Percentiles rank a stretch among this genome's conserved stretches.
These are phyloP conservation scores for Ptyas mucosa DNA, from an alignment of 2,113 vertebrate genomes.

Conservation along the genomic window DNA sequence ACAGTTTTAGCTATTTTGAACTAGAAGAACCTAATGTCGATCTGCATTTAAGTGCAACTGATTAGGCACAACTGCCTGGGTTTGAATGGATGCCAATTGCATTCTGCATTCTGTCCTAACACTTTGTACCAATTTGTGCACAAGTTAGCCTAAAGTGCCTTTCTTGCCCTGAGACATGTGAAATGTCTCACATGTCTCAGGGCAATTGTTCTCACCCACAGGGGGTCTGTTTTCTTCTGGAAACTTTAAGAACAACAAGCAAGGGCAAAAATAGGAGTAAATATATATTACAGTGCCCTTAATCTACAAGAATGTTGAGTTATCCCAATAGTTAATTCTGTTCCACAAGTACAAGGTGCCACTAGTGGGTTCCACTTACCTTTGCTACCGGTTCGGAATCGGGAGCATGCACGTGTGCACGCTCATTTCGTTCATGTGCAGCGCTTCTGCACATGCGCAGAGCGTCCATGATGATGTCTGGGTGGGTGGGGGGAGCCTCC, in stretches of 20 bases:
- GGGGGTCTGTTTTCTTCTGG: background rate
- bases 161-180: background rate
- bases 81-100: background rate
- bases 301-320: background rate
- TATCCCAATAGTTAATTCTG: background rate
- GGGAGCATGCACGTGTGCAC: too few relatives aligned
- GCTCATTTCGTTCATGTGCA: too few relatives aligned
- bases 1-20: background rate
- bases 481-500: too few relatives aligned
- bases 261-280: background rate
- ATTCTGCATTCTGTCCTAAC: background rate
- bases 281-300: background rate
- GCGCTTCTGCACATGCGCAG: too few relatives aligned
- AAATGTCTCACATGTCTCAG: background rate
- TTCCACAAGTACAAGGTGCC: background rate
- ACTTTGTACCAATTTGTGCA: background rate
- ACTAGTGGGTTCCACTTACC: too few relatives aligned
- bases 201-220: background rate
- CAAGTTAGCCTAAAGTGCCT: background rate
- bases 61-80: background rate
- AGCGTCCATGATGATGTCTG: too few relatives aligned
- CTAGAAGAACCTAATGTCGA: background rate
- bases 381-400: too few relatives aligned
- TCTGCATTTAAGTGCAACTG: background rate
- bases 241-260: background rate